Evolutionary conservation across 2,797 vertebrate species (phyloP), one percentile per base, ranked within the genome.

Genomic region (Oceanodroma leucorhoa): DNA sequence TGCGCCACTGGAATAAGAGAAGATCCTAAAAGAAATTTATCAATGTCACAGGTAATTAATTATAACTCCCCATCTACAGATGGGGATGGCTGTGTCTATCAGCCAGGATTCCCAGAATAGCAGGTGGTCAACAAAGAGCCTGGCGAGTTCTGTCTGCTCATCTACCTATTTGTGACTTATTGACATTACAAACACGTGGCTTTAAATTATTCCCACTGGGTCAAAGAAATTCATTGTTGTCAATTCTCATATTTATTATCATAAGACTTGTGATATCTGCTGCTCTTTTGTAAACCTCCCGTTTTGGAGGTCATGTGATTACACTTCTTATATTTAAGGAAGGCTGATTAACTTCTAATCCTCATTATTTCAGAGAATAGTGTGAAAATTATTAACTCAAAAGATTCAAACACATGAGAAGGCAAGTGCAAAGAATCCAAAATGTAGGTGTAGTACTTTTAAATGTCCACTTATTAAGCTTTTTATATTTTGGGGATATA

Each of bases 41-140:
- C 97, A 97, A 70, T 97, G 97, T 97, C 97, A 97, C 51, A 94
- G 92, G 96, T 97, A 98, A 98, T 98, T 98, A 97, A 97, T 96
- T 96, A 90, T 84, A 96, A 97, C 82, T 98, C 94, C 95, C 89
- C 94, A 96, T 96, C 93, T 96, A 87, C 92, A 93, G 83, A 95
- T 94, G 60, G 66, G 34, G 29, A 95, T 91, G 90, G 76, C 93
- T 93, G 80, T 92, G 95, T 96, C 97, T 97, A 96, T 96, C 97
- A 97, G 93, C 71, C 96, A 91, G 69, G 24, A 19, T 76, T 95
- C 79, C 87, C 84, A 93, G 94, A 96, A 95, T 34, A 95, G 94
- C 96, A 97, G 93, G 96, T 95, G 94, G 94, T 30, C 70, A 58
- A 83, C 90, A 96, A 96, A 97, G 93, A 76, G 86, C 89, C 22